phyloP scores from a whole-genome alignment of 1,140 invertebrate species.

The Adoxophyes honmai region DNA sequence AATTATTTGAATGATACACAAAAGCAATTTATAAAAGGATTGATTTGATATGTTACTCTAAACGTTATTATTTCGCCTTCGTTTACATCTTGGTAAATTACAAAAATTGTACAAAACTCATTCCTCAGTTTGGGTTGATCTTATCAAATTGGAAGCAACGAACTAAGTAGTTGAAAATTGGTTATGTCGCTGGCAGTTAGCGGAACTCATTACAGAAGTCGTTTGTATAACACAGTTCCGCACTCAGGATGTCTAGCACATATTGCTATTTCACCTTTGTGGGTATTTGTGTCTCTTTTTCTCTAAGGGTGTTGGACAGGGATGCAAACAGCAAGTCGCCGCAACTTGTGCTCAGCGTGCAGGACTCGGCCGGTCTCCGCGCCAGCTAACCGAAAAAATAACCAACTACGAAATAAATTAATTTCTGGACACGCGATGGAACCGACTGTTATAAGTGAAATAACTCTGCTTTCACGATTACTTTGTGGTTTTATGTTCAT shows the following conservation, averaged over 20 bases:
- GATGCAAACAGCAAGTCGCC: too few relatives aligned
- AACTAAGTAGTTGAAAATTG: slow-evolving; percentile 29
- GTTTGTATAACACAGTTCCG: slow-evolving; percentile 44
- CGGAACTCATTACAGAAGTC: slow-evolving; percentile 54
- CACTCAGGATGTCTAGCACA: slow-evolving; percentile 28
- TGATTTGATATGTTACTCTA: too few relatives aligned
- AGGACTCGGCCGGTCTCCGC: background rate
- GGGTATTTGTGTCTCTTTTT: too few relatives aligned
- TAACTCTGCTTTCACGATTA: slow-evolving; percentile 56
- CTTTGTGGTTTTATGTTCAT: slow-evolving; percentile 49
- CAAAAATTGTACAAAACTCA: background rate
- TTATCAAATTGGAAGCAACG: slow-evolving; percentile 13
- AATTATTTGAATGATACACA: too few relatives aligned
- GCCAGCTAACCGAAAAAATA: slow-evolving; percentile 39
- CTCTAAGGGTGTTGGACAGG: too few relatives aligned
- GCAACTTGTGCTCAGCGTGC: too few relatives aligned
- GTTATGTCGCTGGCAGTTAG: slow-evolving; percentile 40
- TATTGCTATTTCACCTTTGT: too few relatives aligned
- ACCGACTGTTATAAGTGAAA: slow-evolving; percentile 54
- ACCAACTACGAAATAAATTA: slow-evolving; percentile 59
- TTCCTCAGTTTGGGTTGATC: background rate
- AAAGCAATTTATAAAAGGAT: too few relatives aligned
- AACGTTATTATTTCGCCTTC: background rate
- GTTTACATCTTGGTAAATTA: background rate
- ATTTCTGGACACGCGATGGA: slow-evolving; percentile 64